These are phyloP conservation scores for Sussaba pulchella DNA, from an alignment of 2,888 invertebrate species.

Conservation along the genomic window DNA sequence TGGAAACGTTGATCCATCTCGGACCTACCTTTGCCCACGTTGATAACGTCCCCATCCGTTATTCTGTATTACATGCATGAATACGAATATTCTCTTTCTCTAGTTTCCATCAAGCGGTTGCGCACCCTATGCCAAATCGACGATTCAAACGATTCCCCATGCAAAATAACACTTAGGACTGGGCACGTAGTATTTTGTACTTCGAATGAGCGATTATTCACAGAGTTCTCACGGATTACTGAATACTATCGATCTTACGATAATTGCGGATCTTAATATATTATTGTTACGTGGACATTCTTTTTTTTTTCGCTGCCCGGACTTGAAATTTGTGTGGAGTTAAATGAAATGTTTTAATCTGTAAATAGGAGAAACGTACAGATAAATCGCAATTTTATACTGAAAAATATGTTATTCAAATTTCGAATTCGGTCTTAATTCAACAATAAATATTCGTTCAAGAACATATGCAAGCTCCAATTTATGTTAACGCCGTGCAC, in stretches of 20 bases:
- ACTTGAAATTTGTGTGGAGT: too few relatives aligned
- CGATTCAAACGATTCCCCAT: conserved; percentile 61
- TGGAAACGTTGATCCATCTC: conserved; percentile 71
- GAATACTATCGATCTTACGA: conserved; percentile 49
- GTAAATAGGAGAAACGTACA: too few relatives aligned
- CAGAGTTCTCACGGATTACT: conserved; percentile 20
- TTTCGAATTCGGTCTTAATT: too few relatives aligned
- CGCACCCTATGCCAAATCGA: conserved; percentile 62
- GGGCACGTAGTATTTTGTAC: conserved; percentile 8
- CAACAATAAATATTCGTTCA: too few relatives aligned
- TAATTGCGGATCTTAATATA: conserved; percentile 55
- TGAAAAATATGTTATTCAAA: too few relatives aligned
- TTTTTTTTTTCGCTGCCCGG: background rate
- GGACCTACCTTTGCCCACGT: conserved; percentile 59
- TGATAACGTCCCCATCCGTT: conserved; percentile 68
- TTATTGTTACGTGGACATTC: conserved; percentile 50
- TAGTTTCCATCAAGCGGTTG: conserved; percentile 67
- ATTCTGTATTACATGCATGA: conserved; percentile 50
- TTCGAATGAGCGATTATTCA: conserved; percentile 21
- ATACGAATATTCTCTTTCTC: conserved; percentile 37
- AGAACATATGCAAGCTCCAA: too few relatives aligned
- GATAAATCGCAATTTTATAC: too few relatives aligned
- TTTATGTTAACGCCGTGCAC: too few relatives aligned
- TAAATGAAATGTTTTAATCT: too few relatives aligned
- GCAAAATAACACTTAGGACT: conserved; percentile 61